These are phyloP conservation scores for Pycnonotus jocosus DNA, from an alignment of 2,113 vertebrate species.

Conservation along the genomic window DNA sequence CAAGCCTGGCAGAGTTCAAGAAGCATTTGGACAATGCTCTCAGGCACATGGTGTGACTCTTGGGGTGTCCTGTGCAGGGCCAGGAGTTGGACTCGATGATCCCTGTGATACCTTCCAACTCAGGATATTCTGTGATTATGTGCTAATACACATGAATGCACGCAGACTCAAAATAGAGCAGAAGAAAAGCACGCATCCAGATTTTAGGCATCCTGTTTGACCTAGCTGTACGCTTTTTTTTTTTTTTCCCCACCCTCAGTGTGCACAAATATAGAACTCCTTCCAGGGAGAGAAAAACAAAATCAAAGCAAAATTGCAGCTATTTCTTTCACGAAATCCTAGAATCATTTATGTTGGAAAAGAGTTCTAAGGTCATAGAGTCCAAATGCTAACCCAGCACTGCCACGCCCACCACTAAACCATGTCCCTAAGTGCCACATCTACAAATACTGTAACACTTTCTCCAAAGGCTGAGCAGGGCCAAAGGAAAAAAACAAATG, in stretches of 20 bases:
- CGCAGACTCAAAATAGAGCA: neutral
- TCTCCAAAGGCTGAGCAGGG: neutral
- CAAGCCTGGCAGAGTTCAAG: neutral
- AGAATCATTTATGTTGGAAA: neutral
- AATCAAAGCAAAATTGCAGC: neutral
- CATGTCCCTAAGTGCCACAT: neutral
- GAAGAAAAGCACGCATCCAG: rapidly evolving
- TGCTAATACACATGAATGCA: neutral
- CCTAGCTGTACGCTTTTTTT: no score
- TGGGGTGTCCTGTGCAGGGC: neutral
- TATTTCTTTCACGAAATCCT: neutral
- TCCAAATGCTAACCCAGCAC: neutral
- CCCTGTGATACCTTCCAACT: neutral
- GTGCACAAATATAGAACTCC: neutral
- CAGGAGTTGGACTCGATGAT: rapidly evolving
- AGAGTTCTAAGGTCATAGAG: neutral
- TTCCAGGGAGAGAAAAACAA: neutral
- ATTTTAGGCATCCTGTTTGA: neutral
- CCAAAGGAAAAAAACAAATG: neutral
- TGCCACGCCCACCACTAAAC: neutral
- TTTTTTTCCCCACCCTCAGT: neutral
- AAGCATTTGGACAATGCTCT: neutral
- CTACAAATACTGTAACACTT: neutral
- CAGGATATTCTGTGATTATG: neutral
- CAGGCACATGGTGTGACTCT: neutral